These are phyloP conservation scores for Chaenocephalus aceratus DNA, from an alignment of 2,113 vertebrate genomes.

Conservation along the genomic window DNA sequence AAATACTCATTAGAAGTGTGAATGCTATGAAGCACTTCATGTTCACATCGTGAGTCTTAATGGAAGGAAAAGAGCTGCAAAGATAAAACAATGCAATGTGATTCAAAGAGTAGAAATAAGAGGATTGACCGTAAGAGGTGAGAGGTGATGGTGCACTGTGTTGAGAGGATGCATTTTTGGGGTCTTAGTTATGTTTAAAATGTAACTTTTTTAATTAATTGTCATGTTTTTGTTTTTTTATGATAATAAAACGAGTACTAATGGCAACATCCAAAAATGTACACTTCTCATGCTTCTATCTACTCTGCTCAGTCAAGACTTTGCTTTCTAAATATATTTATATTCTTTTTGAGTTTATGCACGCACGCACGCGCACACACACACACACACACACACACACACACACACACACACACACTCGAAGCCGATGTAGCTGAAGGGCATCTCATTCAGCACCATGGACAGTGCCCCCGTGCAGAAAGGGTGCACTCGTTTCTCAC, in stretches of 20 bases:
- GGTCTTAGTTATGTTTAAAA: neutral
- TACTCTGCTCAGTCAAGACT: too few relatives aligned
- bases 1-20: constrained; percentile 15
- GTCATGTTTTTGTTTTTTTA: neutral
- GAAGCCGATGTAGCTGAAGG: neutral
- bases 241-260: neutral
- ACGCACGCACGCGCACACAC: neutral
- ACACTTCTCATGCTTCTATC: too few relatives aligned
- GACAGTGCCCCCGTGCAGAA: constrained; percentile 46
- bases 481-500: neutral
- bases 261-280: too few relatives aligned
- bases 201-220: neutral
- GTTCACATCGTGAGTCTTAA: neutral
- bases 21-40: neutral
- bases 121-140: neutral
- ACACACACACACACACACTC: neutral
- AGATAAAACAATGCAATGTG: neutral
- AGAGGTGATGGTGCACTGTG: neutral
- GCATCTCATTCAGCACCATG: constrained; percentile 64
- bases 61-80: neutral
- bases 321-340: neutral
- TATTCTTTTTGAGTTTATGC: neutral
- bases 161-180: neutral
- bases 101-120: neutral
- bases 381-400: neutral